Evolutionary conservation across 64 coral and sea anemone genomes (phyloP), one percentile per base, ranked within the genome.

Genomic region (Pocillopora damicornis): DNA sequence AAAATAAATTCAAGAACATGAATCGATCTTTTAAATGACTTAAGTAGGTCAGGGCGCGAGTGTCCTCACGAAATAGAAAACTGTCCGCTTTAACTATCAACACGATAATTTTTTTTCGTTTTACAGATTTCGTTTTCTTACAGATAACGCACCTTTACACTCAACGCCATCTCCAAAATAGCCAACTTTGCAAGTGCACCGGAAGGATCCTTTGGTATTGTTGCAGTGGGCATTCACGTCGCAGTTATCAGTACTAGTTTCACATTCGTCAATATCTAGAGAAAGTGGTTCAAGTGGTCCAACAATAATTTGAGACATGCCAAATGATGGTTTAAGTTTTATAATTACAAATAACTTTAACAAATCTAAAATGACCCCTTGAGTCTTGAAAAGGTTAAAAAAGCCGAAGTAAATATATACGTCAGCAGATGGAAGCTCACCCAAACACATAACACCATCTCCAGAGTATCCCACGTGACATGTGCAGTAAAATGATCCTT

Each of bases 201-300:
- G 59, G 38, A 88, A 93, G 13, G 91, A 93, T 67, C 91, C 91
- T 36, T 88, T 88, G 58, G 91, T 93, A 26, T 93, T 93, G 59
- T 38, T 93, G 60, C 91, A 93, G 15, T 82, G 34, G 51, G 51
- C 86, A 60, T 81, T 72, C 23, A 15, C 58, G 16, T 88, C 68
- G 59, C 91, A 93, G 22, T 76, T 82, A 60, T 93, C 73, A 5
- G 79, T 76, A 60, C 76, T 59, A 13, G 60, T 69, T 23, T 83
- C 1, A 76, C 91, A 93, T 56, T 93, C 91, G 79, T 93, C 73
- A 60, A 82, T 88, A 84, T 93, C 91, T 93, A 73, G 30, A 30
- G 30, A 30, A 30, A 30, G 81, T 57, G 22, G 20, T 51, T 51
- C 0, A 68, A 72, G 58, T 37, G 71, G 71, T 7, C 17, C 64